These are phyloP conservation scores for Tiliacea aurago DNA, from an alignment of 2,888 invertebrate species.

Conservation along the genomic window DNA sequence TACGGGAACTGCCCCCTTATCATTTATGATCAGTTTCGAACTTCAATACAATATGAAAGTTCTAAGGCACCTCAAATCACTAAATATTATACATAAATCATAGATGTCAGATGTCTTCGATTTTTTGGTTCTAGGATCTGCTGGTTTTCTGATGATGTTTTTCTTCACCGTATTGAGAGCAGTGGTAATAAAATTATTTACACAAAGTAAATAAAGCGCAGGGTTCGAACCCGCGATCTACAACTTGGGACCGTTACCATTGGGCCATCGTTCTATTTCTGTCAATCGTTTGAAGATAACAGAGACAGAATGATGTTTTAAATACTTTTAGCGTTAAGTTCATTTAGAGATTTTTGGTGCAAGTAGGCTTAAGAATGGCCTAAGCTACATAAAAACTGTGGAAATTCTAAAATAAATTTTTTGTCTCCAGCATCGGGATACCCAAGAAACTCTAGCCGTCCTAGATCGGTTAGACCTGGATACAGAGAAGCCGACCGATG, in stretches of 20 bases:
- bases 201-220: no score
- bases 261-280: not conserved
- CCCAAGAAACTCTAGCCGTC: constrained; percentile 99
- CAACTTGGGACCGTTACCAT: no score
- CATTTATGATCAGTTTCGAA: not conserved
- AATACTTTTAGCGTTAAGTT: not conserved
- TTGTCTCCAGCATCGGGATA: constrained; percentile 96
- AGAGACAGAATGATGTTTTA: not conserved
- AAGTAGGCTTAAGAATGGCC: not conserved
- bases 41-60: not conserved
- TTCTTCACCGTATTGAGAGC: no score
- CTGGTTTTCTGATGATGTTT: no score
- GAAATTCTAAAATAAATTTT: not conserved
- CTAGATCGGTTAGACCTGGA: constrained; percentile 99
- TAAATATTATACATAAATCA: no score
- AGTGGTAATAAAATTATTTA: no score
- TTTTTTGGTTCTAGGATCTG: no score
- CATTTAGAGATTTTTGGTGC: not conserved
- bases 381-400: not conserved
- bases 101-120: no score
- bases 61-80: not conserved
- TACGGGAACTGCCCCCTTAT: not conserved
- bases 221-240: no score
- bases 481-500: constrained; percentile 99
- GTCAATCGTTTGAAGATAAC: not conserved